Evolutionary conservation across 1,140 invertebrate species (phyloP).

Genomic region (Catajapyx aquilonaris): DNA sequence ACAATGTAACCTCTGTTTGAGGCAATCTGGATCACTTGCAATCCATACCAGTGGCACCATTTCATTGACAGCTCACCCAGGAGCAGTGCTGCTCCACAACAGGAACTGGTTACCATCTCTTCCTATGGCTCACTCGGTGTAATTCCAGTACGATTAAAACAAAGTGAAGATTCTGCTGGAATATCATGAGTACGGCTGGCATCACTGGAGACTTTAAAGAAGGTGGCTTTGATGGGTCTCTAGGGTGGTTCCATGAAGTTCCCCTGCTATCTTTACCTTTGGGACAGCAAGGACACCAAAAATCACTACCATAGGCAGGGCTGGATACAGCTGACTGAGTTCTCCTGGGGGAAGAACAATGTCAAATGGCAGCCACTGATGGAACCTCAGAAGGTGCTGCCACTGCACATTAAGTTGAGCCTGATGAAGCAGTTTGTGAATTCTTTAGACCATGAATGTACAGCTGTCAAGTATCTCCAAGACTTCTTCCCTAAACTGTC

Average conservation of each 20-base stretch:
- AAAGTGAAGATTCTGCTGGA: constrained; percentile 16
- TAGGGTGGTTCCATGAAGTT: constrained; percentile 23
- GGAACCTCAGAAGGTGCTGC: constrained; percentile 12
- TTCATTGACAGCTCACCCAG: not conserved
- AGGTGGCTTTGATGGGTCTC: constrained; percentile 17
- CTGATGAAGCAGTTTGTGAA: constrained; percentile 12
- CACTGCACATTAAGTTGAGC: constrained; percentile 11
- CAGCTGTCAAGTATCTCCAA: too few species aligned
- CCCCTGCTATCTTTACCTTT: constrained; percentile 20
- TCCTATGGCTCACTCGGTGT: constrained; percentile 15
- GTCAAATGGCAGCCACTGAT: constrained; percentile 8
- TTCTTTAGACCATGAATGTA: too few species aligned
- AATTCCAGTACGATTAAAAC: constrained; percentile 17
- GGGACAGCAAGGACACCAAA: constrained; percentile 19
- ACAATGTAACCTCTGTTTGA: too few species aligned
- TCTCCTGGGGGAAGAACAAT: constrained; percentile 15
- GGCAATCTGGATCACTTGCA: too few species aligned
- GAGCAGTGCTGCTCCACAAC: not conserved
- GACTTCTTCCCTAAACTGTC: too few species aligned
- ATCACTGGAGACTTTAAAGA: constrained; percentile 18
- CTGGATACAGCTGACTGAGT: constrained; percentile 15
- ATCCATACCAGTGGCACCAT: not conserved
- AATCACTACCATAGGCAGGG: constrained; percentile 16
- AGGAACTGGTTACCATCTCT: constrained; percentile 5
- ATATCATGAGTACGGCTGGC: constrained; percentile 17